phyloP scores from a whole-genome alignment of 1,140 invertebrate species.

The Trissolcus basalis region DNA sequence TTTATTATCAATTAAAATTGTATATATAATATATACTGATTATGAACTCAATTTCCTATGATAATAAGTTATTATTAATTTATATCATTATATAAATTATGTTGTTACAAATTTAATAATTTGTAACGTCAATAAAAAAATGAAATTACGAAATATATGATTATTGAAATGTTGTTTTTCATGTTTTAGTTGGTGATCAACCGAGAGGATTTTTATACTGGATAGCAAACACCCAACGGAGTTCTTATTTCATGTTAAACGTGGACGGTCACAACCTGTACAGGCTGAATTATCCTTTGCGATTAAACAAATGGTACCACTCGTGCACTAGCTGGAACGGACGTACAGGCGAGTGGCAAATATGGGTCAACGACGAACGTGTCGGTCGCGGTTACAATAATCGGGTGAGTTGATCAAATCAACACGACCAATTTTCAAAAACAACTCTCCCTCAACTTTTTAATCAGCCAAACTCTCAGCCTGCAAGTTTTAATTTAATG shows the following conservation, averaged over 20 bases:
- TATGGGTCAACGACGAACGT: conserved; percentile 88
- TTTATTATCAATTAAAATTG: no score
- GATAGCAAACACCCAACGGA: conserved; percentile 85
- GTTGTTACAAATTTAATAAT: no score
- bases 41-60: no score
- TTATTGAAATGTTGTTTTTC: background rate
- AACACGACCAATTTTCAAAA: no score
- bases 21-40: no score
- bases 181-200: conserved; percentile 80
- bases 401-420: conserved; percentile 78
- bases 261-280: conserved; percentile 88
- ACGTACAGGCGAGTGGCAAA: conserved; percentile 89
- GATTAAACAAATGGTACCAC: conserved; percentile 89
- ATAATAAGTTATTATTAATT: no score
- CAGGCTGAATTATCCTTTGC: conserved; percentile 87
- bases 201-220: conserved; percentile 84
- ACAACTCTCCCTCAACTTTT: no score
- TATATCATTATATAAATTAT: no score
- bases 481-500: no score
- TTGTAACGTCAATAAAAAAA: no score
- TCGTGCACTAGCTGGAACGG: conserved; percentile 91
- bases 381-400: conserved; percentile 89
- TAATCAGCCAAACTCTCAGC: no score
- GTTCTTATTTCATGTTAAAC: conserved; percentile 87
- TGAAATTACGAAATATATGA: background rate